phyloP scores from a whole-genome alignment of 2,113 vertebrate genomes.

The Barnardius zonarius region DNA sequence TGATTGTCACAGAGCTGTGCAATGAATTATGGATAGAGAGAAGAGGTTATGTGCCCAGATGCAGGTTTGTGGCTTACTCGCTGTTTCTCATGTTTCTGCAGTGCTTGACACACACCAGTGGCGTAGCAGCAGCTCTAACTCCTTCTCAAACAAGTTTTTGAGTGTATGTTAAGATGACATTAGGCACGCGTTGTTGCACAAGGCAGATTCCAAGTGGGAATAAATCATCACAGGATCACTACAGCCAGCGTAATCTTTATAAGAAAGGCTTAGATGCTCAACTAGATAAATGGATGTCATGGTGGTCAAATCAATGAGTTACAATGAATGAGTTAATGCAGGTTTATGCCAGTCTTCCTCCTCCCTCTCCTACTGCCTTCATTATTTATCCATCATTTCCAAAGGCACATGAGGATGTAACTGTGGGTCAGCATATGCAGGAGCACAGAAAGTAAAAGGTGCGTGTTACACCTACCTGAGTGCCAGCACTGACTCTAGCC shows the following conservation, averaged over 20 bases:
- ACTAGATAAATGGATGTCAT: neutral
- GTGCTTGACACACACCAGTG: neutral
- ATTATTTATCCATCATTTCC: neutral
- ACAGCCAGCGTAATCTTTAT: neutral
- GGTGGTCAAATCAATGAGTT: neutral
- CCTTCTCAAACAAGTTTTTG: neutral
- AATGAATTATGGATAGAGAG: neutral
- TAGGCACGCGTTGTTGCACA: neutral
- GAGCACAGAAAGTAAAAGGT: neutral
- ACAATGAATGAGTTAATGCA: neutral
- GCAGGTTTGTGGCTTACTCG: neutral
- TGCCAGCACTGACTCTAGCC: neutral
- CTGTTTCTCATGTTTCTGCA: neutral
- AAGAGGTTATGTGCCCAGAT: neutral
- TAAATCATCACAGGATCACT: neutral
- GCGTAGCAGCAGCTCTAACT: neutral
- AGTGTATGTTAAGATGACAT: neutral
- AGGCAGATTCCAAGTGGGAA: neutral
- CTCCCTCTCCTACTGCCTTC: neutral
- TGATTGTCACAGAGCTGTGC: neutral
- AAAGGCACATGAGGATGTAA: neutral
- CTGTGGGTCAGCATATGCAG: neutral
- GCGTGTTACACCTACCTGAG: neutral
- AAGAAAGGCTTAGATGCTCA: neutral
- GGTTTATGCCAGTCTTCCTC: neutral